Evolutionary conservation across 37 sponge, comb jelly and placozoan genomes (phyloP).

Genomic region (Chondrilla cf. caribensis): DNA sequence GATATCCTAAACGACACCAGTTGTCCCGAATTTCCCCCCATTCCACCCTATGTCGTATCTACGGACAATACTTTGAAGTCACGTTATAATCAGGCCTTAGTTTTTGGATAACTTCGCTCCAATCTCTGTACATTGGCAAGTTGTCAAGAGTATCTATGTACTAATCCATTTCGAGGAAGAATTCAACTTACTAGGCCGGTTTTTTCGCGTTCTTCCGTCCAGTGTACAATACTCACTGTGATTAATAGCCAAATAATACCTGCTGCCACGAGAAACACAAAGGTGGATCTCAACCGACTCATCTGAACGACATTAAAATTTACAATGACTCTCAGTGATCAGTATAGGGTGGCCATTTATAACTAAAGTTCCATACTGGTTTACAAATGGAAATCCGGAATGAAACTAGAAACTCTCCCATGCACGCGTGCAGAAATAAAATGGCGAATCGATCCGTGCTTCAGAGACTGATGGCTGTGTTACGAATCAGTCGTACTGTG

Average conservation of each 20-base stretch:
- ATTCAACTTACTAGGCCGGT: not conserved
- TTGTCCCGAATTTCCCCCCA: too few species aligned
- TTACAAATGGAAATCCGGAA: not conserved
- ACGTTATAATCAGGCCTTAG: too few species aligned
- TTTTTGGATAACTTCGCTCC: too few species aligned
- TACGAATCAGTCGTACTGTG: not conserved
- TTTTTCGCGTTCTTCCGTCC: not conserved
- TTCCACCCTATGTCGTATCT: too few species aligned
- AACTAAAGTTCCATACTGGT: not conserved
- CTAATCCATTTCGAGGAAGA: too few species aligned
- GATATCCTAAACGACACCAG: too few species aligned
- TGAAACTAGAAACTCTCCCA: too few species aligned
- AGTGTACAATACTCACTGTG: constrained; percentile 10
- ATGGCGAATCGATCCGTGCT: not conserved
- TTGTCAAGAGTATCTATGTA: too few species aligned
- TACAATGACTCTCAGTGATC: not conserved
- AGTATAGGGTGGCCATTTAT: not conserved
- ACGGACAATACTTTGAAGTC: too few species aligned
- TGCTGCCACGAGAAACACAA: not conserved
- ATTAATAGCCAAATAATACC: not conserved
- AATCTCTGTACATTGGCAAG: too few species aligned
- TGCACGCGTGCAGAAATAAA: not conserved
- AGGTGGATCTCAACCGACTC: not conserved
- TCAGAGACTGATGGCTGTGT: not conserved
- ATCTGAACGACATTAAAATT: too few species aligned